phyloP scores from a whole-genome alignment of 2,113 vertebrate species.

The Muntiacus reevesi region DNA sequence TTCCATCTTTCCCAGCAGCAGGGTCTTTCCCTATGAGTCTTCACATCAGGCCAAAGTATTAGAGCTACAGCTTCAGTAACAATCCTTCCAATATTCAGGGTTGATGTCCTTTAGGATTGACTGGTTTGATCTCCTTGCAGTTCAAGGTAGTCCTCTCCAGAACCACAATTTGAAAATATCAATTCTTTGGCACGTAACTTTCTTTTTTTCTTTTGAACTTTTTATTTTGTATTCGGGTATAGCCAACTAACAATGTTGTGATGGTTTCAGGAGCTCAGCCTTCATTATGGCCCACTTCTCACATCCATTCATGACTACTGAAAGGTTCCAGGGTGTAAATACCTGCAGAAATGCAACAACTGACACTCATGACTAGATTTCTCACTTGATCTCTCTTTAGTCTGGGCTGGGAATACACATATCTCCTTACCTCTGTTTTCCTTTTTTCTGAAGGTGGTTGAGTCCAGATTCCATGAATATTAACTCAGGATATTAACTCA shows the following conservation, averaged over 20 bases:
- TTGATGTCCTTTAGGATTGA: background rate
- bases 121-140: background rate
- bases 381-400: background rate
- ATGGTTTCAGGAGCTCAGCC: background rate
- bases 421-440: background rate
- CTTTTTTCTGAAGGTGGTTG: background rate
- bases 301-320: background rate
- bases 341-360: rapidly evolving
- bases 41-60: background rate
- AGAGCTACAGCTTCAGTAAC: background rate
- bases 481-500: background rate
- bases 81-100: background rate
- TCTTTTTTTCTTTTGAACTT: background rate
- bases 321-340: background rate
- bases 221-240: background rate
- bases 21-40: background rate
- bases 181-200: rapidly evolving
- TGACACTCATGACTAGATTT: background rate
- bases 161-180: background rate
- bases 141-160: background rate
- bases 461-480: background rate
- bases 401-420: rapidly evolving
- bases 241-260: background rate
- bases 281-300: background rate
- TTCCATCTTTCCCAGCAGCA: background rate